phyloP scores from a whole-genome alignment of 92 coral and sea anemone genomes.

The Siderastrea siderea region DNA sequence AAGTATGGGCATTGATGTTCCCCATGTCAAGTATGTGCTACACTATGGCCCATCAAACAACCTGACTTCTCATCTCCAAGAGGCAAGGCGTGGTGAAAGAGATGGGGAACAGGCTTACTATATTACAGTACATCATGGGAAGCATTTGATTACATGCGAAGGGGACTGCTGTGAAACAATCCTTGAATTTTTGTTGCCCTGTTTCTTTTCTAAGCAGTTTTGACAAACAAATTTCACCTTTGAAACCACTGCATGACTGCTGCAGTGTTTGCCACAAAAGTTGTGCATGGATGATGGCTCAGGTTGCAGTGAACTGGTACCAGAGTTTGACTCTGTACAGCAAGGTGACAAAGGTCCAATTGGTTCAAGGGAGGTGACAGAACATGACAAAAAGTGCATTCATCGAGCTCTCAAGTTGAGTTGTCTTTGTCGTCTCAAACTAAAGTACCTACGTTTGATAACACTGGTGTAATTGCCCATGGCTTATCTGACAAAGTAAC shows the following conservation, averaged over 20 bases:
- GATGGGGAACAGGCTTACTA: slow-evolving; percentile 33
- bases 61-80: slow-evolving; percentile 38
- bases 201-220: slow-evolving; percentile 17
- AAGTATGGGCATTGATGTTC: slow-evolving; percentile 50
- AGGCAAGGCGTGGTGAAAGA: slow-evolving; percentile 46
- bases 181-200: slow-evolving; percentile 7
- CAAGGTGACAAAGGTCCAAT: background rate
- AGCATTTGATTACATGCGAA: slow-evolving; percentile 23
- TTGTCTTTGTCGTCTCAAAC: slow-evolving; percentile 25
- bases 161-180: background rate
- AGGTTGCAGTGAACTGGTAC: slow-evolving; percentile 1
- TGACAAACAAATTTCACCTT: slow-evolving; percentile 11
- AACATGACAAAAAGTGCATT: slow-evolving; percentile 22
- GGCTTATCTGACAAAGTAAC: slow-evolving; percentile 26
- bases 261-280: slow-evolving; percentile 36
- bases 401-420: slow-evolving; percentile 8
- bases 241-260: slow-evolving; percentile 27
- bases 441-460: slow-evolving; percentile 9
- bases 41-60: slow-evolving; percentile 49
- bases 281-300: slow-evolving; percentile 32
- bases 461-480: slow-evolving; percentile 12
- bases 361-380: slow-evolving; percentile 7
- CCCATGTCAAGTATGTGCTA: slow-evolving; percentile 38
- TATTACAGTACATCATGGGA: slow-evolving; percentile 23
- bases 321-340: slow-evolving; percentile 13